A percentile compares a stretch with the other conserved stretches of the same genome.
phyloP scores from a whole-genome alignment of 1,140 invertebrate genomes.

The Drosophila rhopaloa region DNA sequence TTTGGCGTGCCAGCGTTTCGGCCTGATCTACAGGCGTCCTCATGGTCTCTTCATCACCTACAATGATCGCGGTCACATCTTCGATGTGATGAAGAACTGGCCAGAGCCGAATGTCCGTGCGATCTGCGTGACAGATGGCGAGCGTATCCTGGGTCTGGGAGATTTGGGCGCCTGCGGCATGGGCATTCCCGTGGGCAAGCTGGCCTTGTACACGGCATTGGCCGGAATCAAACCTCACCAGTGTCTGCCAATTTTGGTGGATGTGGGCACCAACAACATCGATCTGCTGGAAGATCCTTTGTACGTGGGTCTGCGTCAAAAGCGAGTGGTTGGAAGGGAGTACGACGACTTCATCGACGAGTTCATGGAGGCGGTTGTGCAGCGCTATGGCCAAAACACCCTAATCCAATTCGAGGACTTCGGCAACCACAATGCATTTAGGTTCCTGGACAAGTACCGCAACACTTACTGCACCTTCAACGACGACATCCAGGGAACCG shows the following conservation, averaged over 20 bases:
- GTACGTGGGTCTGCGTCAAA: conserved; percentile 97
- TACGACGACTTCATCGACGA: conserved; percentile 99
- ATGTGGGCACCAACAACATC: conserved; percentile 97
- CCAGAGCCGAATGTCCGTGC: conserved; percentile 96
- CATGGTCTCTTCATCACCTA: conserved; percentile 98
- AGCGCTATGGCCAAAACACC: conserved; percentile 95
- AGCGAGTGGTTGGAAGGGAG: conserved; percentile 92
- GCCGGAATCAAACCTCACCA: conserved; percentile 97
- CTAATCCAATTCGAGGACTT: conserved; percentile 99
- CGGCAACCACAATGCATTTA: conserved; percentile 96
- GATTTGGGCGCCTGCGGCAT: conserved; percentile 96
- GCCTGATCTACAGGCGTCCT: conserved; percentile 96
- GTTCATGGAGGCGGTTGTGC: conserved; percentile 98
- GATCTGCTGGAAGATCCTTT: conserved; percentile 95
- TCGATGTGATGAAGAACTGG: conserved; percentile 95
- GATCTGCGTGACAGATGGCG: conserved; percentile 97
- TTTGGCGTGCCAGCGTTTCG: conserved; percentile 98
- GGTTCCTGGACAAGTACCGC: conserved; percentile 94
- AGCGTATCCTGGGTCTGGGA: conserved; percentile 96
- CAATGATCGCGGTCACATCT: conserved; percentile 97
- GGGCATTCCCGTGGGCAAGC: conserved; percentile 97
- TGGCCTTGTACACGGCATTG: conserved; percentile 96
- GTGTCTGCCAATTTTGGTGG: conserved; percentile 95
- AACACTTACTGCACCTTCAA: conserved; percentile 97
- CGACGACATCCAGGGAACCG: conserved; percentile 98